A percentile compares a stretch with the other conserved stretches of the same genome.
Evolutionary conservation across 37 sponge, comb jelly and placozoan genomes (phyloP).

Genomic region (Hexactinellida sp.): DNA sequence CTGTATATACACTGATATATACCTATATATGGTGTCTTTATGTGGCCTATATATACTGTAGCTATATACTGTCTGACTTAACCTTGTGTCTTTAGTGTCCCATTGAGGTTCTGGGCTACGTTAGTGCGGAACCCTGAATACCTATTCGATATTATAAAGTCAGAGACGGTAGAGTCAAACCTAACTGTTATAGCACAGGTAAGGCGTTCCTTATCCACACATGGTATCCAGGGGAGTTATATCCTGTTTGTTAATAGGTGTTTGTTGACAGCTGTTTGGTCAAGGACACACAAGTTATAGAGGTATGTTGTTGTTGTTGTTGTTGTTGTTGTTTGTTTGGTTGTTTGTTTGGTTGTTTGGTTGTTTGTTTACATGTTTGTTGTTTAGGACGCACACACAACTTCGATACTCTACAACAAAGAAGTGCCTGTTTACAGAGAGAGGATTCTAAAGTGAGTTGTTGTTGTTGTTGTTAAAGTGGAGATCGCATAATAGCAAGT

Average conservation of each 20-base stretch:
- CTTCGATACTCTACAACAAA: not conserved
- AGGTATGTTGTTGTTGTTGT: not conserved
- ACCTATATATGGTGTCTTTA: too few species aligned
- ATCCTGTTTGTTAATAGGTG: slow-evolving; percentile 52
- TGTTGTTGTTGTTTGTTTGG: not conserved
- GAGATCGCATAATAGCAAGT: too few species aligned
- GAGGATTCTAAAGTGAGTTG: not conserved
- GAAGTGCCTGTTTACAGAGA: slow-evolving; percentile 10
- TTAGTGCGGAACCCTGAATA: slow-evolving; percentile 94
- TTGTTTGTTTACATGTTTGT: not conserved
- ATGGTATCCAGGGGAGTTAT: too few species aligned
- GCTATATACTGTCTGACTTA: too few species aligned
- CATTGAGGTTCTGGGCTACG: slow-evolving; percentile 89
- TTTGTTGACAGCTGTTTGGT: not conserved
- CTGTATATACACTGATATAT: too few species aligned
- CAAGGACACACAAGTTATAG: not conserved
- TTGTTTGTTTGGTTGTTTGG: not conserved
- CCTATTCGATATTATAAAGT: slow-evolving; percentile 89
- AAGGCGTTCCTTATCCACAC: too few species aligned
- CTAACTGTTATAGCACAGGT: slow-evolving; percentile 75
- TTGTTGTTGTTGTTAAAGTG: too few species aligned
- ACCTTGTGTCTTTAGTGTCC: slow-evolving; percentile 55
- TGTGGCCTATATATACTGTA: too few species aligned
- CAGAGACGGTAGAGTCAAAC: slow-evolving; percentile 72
- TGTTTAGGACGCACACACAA: not conserved